phyloP scores from a whole-genome alignment of 2,113 vertebrate genomes.

The Odobenus rosmarus region DNA sequence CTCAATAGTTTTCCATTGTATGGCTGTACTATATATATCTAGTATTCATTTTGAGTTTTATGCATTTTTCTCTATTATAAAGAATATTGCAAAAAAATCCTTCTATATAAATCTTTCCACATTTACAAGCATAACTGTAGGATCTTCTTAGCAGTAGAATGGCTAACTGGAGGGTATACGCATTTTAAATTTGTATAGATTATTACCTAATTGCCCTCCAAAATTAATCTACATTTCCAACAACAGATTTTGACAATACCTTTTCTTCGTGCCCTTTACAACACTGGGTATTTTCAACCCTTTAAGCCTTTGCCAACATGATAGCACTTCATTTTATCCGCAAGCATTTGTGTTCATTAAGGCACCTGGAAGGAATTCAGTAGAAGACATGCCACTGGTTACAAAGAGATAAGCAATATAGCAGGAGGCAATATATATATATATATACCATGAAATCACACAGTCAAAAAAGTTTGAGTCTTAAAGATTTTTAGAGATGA shows the following conservation, averaged over 20 bases:
- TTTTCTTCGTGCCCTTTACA: not conserved
- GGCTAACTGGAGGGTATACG: not conserved
- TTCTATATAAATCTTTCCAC: conserved; percentile 17
- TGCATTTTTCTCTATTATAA: not conserved
- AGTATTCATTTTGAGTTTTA: not conserved
- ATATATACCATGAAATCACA: not conserved
- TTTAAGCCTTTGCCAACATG: not conserved
- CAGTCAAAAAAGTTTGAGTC: not conserved
- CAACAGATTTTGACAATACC: not conserved
- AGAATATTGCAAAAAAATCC: not conserved
- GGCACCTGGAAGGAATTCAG: not conserved
- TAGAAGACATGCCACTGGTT: not conserved
- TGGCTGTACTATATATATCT: not conserved
- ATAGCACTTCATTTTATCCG: not conserved
- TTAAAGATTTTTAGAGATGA: not conserved
- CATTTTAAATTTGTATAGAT: not conserved
- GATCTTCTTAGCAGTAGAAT: not conserved
- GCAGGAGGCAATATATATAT: not conserved
- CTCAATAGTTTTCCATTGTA: not conserved
- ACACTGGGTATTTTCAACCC: not conserved
- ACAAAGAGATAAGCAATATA: not conserved
- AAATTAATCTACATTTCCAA: not conserved
- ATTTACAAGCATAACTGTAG: conserved; percentile 23
- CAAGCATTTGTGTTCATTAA: not conserved
- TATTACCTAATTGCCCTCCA: not conserved